A percentile compares a stretch with the other conserved stretches of the same genome.
Evolutionary conservation across 2,113 vertebrate genomes (phyloP).

Genomic region (Microcebus griseorufus): DNA sequence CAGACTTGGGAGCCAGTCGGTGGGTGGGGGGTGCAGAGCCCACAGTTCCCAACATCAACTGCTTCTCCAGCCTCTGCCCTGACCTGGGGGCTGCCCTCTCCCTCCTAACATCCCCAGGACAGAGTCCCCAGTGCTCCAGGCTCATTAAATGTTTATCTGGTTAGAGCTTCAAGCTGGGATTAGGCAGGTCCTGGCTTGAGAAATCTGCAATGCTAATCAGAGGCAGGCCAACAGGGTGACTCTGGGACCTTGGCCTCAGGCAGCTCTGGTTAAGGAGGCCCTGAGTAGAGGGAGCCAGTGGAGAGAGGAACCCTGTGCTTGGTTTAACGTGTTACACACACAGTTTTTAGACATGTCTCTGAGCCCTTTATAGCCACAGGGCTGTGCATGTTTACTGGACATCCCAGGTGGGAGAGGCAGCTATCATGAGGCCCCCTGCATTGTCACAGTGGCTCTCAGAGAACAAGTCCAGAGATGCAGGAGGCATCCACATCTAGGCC

Average conservation of each 20-base stretch:
- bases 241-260: background rate
- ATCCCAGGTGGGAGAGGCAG: background rate
- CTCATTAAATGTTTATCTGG: conserved; percentile 24
- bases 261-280: no score
- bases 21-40: background rate
- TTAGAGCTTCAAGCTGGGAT: conserved; percentile 9
- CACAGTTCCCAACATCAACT: background rate
- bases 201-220: conserved; percentile 6
- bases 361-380: background rate
- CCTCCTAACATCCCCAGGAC: background rate
- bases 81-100: background rate
- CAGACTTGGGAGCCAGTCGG: background rate
- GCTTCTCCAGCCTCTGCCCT: background rate
- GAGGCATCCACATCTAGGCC: background rate
- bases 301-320: background rate
- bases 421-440: background rate
- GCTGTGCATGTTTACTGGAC: background rate
- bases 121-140: background rate
- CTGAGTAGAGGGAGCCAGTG: background rate
- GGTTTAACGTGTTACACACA: background rate
- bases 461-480: background rate
- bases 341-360: background rate
- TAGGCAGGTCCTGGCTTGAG: background rate
- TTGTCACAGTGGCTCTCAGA: background rate
- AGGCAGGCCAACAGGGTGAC: no score